Evolutionary conservation across 1,140 invertebrate species (phyloP), one percentile per base, ranked within the genome.

Genomic region (Zaprionus capensis): DNA sequence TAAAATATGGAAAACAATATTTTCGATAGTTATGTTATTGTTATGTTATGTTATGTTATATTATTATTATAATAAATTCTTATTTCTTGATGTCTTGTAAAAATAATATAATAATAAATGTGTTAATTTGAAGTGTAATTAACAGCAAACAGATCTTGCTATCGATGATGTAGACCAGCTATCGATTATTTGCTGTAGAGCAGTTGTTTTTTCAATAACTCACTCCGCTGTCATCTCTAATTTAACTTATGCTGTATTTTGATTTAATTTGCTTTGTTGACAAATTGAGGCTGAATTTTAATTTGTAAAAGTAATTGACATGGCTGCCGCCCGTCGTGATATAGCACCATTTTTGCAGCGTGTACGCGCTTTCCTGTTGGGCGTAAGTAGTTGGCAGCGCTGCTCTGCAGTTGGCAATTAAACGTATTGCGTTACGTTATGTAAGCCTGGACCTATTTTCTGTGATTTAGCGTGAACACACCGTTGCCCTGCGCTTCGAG

Each of bases 401-500:
- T 17, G 4, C 2, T 9, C 11, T 34, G 31, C 9, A 15, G 20
- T 28, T 12, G 31, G 1, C 1, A 55, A 6, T 28, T 20, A 4
- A 2, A 3, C 20, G 6, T 28, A 11, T 41, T 62, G 14, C 31
- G 46, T 1, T 57, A 14, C 26, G 74, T 91, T 91, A 91, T 91
- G 80, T 91, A 91, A 91, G 87, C 57, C 31, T 20, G 11, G 9
- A 58, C 46, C 22, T 63, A 7, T 9, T 11, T 4, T 65, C 46
- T 66, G 9, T 71, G 51, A 92, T 93, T 41, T 90, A 95, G 95
- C 94, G 95, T 68, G 93, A 94, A 74, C 94, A 95, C 77, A 95
- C 93, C 1, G 92, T 94, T 75, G 94, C 95, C n/a, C 77, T 96
- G 44, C 94, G 96, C 87, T 96, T 94, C 82, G 93, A 95, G 70